These are phyloP conservation scores for Danionella dracula DNA, from an alignment of 2,797 vertebrate species.

Conservation along the genomic window DNA sequence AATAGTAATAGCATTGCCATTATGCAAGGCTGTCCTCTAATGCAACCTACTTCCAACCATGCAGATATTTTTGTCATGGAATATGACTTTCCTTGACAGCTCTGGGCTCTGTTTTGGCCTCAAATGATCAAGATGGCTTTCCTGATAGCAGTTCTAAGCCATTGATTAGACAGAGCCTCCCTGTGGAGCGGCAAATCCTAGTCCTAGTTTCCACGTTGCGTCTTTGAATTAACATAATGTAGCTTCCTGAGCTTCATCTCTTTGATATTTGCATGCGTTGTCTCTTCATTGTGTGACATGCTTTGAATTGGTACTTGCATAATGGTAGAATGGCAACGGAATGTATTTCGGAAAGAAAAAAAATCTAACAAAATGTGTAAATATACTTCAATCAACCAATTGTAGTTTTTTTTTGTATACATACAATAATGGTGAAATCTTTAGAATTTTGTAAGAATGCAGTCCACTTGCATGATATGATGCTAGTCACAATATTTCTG, in stretches of 20 bases:
- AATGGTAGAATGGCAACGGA: too few relatives aligned
- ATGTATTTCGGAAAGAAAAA: too few relatives aligned
- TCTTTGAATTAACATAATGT: constrained; percentile 24
- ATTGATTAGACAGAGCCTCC: constrained; percentile 9
- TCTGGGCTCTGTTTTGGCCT: neutral
- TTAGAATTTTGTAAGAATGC: too few relatives aligned
- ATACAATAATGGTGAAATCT: too few relatives aligned
- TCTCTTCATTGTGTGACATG: neutral
- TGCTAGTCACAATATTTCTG: too few relatives aligned
- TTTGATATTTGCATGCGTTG: neutral
- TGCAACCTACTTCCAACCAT: constrained; percentile 1
- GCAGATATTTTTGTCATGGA: constrained; percentile 28
- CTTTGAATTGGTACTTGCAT: too few relatives aligned
- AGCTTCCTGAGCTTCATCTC: constrained; percentile 6
- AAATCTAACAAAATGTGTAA: too few relatives aligned
- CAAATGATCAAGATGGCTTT: constrained; percentile 11
- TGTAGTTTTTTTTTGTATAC: too few relatives aligned
- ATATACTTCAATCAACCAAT: too few relatives aligned
- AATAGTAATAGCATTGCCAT: neutral
- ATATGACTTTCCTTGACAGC: constrained; percentile 16
- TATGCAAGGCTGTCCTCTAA: constrained; percentile 8
- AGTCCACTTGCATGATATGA: too few relatives aligned
- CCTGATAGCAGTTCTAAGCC: neutral
- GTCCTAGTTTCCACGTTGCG: neutral
- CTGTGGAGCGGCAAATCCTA: constrained; percentile 7